Base-by-base conservation (phyloP, 1,140 invertebrate genomes). In the Drosophila virilis region DNA sequence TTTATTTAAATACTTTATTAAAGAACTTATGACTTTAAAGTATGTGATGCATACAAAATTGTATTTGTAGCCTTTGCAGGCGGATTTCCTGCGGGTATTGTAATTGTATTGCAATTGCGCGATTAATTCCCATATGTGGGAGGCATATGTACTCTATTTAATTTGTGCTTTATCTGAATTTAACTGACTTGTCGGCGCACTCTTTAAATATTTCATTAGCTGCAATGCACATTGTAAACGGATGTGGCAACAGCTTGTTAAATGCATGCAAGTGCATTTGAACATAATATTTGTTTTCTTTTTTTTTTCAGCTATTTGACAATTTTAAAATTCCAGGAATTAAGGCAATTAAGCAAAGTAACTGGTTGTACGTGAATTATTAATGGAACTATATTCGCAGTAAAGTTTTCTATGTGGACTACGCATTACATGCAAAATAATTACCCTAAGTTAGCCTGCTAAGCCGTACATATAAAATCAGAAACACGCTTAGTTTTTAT, bases 241-340 rank as follows among this genome's bases (percentile, higher is more conserved):
- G 54, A 73, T 59, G 32, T 59, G 62, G 38, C 62, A 59, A 67
- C 62, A 60, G 54, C 37, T 59, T 64, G 60, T 32, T 9, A 38
- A 40, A 22, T 57, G 60, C 8, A 28, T 51, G 1, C 5, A 55
- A 35, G n/a, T 37, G 50, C 32, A 52, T 38, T 48, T 12, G 22
- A 35, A 28, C 46, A 32, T 32, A 10, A 28, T 28, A 12, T 48
- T 48, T n/a, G n/a, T n/a, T n/a, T n/a, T n/a, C n/a, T 28, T 6
- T 48, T 48, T 62, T 7, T 33, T 43, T 15, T 17, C 35, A 28
- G 4, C 22, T 28, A 40, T 48, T 28, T 51, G 2, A 32, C 10
- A n/a, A 38, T 50, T 61, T 61, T 51, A 32, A 32, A 54, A 45
- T 48, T 33, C 43, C 13, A 48, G 7, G 12, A 38, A 61, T 35